These are phyloP conservation scores for Oreochromis mossambicus DNA, from an alignment of 2,797 vertebrate genomes.

Conservation along the genomic window DNA sequence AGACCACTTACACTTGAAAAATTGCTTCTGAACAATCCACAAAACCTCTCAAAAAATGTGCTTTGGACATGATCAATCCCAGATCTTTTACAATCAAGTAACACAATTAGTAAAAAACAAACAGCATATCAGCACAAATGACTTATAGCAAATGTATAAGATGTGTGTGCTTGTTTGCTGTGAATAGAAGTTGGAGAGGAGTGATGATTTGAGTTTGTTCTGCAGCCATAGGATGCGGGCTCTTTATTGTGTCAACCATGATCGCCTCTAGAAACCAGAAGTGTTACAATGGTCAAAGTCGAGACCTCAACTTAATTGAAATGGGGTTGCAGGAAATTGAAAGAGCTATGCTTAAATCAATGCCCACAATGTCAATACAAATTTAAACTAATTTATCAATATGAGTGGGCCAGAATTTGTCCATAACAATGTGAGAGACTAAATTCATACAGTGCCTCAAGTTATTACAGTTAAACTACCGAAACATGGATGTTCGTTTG, in stretches of 20 bases:
- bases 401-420: neutral
- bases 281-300: too few relatives aligned
- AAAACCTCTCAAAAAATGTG: neutral
- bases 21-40: neutral
- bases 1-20: neutral
- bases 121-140: neutral
- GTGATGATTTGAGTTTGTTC: too few relatives aligned
- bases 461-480: neutral
- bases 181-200: neutral
- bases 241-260: too few relatives aligned
- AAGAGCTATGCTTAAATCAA: neutral
- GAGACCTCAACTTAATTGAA: too few relatives aligned
- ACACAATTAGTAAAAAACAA: neutral
- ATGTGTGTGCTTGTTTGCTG: neutral
- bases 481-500: neutral
- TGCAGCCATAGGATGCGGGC: too few relatives aligned
- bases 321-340: too few relatives aligned
- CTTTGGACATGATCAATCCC: neutral
- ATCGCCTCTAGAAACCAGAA: too few relatives aligned
- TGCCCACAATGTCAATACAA: neutral
- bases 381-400: neutral
- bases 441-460: neutral
- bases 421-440: neutral
- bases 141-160: neutral
- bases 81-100: neutral